Evolutionary conservation across 2,888 invertebrate genomes (phyloP), one percentile per base, ranked within the genome.

Genomic region (Caenorhabditis afra): DNA sequence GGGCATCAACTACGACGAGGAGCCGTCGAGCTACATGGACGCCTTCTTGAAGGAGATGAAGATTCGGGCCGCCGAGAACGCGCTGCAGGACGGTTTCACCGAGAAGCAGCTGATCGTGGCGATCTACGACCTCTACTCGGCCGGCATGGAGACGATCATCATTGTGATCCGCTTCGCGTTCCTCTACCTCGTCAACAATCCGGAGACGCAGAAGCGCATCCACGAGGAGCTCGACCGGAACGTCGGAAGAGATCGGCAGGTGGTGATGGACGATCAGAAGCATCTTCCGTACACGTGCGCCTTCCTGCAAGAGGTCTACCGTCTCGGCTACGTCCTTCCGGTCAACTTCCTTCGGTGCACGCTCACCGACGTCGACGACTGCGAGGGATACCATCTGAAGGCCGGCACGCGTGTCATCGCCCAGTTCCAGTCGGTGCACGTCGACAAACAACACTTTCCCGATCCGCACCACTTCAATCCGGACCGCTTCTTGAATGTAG

Each of bases 81-180:
- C 68, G 22, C 11, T 66, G 20, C 41, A 66, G 71, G 83, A 81
- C 52, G 83, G 81, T 47, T 83, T 83, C 79, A 81, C 81, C 18
- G 81, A 81, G 59, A 81, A 81, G 39, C 83, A 83, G 23, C 57
- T 83, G 57, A 78, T 77, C 22, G 81, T 80, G 35, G 73, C 79
- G 11, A 78, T 83, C n/a, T 83, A 81, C 59, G 83, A 83, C 52
- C 55, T 83, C 35, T 83, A 81, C 64, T 70, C 66, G 18, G 79
- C 84, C 52, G 84, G 84, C 47, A 80, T 82, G 80, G 84, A 84
- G 49, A 82, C 84, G 1, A 84, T 82, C 22, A 82, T 84, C 11
- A 80, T 78, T 45, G 79, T 81, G 5, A 67, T 84, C 23, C 77
- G 84, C 37, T 78, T 80, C 41, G 77, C 81, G n/a, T 73, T 79